phyloP scores from a whole-genome alignment of 2,797 vertebrate species.

The Trachops cirrhosus region DNA sequence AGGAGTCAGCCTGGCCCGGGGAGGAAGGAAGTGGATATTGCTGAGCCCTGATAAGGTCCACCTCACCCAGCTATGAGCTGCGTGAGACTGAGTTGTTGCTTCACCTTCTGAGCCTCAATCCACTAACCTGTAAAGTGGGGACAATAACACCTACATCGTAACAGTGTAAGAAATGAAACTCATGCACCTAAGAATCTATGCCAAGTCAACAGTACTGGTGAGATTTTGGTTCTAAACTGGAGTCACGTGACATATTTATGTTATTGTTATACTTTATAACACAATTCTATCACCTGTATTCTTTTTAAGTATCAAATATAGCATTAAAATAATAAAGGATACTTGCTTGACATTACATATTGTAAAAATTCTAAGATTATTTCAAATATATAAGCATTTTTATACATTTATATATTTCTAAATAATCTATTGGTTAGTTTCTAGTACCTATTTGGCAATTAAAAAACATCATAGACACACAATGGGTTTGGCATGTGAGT shows the following conservation, averaged over 20 bases:
- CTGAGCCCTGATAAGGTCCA: not conserved
- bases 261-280: not conserved
- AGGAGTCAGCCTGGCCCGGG: not conserved
- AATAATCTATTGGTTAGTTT: not conserved
- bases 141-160: not conserved
- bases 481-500: not conserved
- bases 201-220: not conserved
- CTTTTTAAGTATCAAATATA: not conserved
- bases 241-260: not conserved
- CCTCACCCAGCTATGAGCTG: not conserved
- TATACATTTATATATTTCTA: not conserved
- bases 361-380: not conserved
- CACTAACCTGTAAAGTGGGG: not conserved
- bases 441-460: not conserved
- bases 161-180: not conserved
- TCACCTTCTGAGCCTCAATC: not conserved
- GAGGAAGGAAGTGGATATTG: not conserved
- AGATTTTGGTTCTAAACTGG: not conserved
- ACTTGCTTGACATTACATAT: not conserved
- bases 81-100: not conserved
- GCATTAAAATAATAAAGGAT: not conserved
- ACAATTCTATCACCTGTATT: not conserved
- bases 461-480: not conserved
- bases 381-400: constrained; percentile 13
- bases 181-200: not conserved